Base-by-base conservation (phyloP, 2,113 vertebrate genomes). In the Desmodus rotundus region DNA sequence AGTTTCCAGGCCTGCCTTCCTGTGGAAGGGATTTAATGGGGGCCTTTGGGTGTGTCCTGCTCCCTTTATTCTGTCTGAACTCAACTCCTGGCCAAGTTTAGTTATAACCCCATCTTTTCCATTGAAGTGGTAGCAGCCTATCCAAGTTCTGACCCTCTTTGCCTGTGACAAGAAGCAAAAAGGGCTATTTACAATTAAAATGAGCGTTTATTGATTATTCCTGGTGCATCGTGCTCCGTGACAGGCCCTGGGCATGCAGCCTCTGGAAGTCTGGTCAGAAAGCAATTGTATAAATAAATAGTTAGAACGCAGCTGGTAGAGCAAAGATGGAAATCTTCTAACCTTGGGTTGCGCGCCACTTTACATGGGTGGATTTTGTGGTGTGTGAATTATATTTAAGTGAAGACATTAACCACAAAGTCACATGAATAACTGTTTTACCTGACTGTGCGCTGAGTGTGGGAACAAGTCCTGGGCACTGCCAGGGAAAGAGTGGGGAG, bases 321-420 rank as follows among this genome's bases (percentile, higher is more conserved):
- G 4, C 36, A 43, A 2, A 3, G n/a, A 41, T 14, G 26, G 8
- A 33, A n/a, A 45, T 33, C 16, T 58, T 70, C 33, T 33, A 33
- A 56, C 36, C 8, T 22, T 36, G 10, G 0, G 3, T 17, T 45
- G 33, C 20, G 5, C 24, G 1, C 65, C 15, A 13, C 22, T 74
- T 54, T 33, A 50, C 45, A 33, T 38, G 36, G 36, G 4, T 31
- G 72, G 5, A 43, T 41, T 52, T 13, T 31, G 36, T 2, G 1
- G 0, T 45, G 54, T 65, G 43, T 56, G 24, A 67, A 36, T 80
- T 80, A 1, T 33, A 31, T 54, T 45, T 47, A 73, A 68, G 20
- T 76, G 24, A 74, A 76, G 15, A 74, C 38, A 13, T 26, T 73
- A 58, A 43, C 19, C 50, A 54, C 22, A 24, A 26, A 78, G 33